Percentiles rank a stretch among this genome's conserved stretches.
These are phyloP conservation scores for Menidia menidia DNA, from an alignment of 2,797 vertebrate species.

Conservation along the genomic window DNA sequence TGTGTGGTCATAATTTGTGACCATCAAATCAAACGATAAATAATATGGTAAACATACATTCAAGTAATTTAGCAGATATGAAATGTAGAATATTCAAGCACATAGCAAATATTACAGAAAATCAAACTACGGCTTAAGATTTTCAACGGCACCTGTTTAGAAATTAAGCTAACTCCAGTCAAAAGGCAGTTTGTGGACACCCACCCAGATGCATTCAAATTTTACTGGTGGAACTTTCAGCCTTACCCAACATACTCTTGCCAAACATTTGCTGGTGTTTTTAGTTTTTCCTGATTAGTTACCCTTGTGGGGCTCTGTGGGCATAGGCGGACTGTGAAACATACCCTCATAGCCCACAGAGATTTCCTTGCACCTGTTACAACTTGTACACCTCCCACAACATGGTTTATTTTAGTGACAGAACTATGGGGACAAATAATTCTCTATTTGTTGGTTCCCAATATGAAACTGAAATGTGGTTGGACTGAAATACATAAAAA, in stretches of 20 bases:
- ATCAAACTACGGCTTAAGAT: not conserved
- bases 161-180: not conserved
- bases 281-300: not conserved
- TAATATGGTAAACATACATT: constrained; percentile 17
- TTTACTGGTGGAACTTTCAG: not conserved
- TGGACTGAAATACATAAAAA: not conserved
- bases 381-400: not conserved
- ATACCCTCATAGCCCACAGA: not conserved
- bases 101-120: not conserved
- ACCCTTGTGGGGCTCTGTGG: not conserved
- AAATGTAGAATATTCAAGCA: constrained; percentile 3
- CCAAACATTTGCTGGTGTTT: not conserved
- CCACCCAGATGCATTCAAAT: not conserved
- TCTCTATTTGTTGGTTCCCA: not conserved
- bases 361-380: not conserved
- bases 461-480: not conserved
- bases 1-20: constrained; percentile 17
- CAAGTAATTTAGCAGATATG: constrained; percentile 1
- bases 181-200: not conserved
- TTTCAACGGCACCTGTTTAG: not conserved
- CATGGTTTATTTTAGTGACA: not conserved
- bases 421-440: not conserved
- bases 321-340: not conserved
- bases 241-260: not conserved
- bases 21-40: constrained; percentile 13